Evolutionary conservation across 2,888 invertebrate species (phyloP).

Genomic region (Agrenia bidenticulata): DNA sequence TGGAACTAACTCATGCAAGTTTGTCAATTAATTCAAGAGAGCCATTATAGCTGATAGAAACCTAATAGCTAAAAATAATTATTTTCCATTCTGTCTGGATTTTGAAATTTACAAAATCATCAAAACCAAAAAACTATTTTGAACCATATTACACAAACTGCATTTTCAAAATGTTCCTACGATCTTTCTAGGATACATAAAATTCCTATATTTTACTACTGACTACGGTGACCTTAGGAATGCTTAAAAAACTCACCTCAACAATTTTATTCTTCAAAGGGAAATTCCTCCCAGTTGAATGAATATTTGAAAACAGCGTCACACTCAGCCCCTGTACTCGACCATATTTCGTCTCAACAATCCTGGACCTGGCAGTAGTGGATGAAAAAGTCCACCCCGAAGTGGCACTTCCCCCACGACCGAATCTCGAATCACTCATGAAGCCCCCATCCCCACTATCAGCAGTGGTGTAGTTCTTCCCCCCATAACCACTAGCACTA

Average conservation of each 20-base stretch:
- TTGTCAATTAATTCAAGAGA: no score
- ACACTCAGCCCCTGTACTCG: conserved; percentile 49
- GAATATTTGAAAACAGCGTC: conserved; percentile 26
- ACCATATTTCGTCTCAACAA: conserved; percentile 76
- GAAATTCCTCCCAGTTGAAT: conserved; percentile 30
- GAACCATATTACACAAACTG: no score
- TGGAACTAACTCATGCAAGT: no score
- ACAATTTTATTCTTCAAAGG: conserved; percentile 52
- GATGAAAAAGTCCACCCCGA: conserved; percentile 13
- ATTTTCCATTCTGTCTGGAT: no score
- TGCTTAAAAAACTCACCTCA: conserved; percentile 52
- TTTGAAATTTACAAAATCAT: no score
- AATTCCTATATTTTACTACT: no score
- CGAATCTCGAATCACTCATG: conserved; percentile 18
- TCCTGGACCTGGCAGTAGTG: conserved; percentile 69
- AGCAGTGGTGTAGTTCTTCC: not conserved
- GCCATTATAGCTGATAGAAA: no score
- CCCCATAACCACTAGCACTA: conserved; percentile 1
- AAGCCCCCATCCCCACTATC: conserved; percentile 12
- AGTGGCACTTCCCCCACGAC: conserved; percentile 1
- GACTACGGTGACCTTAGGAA: no score
- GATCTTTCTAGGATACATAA: no score
- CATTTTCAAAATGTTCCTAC: no score
- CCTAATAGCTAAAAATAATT: no score
- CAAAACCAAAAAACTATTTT: no score